These are phyloP conservation scores for Dromiciops gliroides DNA, from an alignment of 2,113 vertebrate genomes.

Conservation along the genomic window DNA sequence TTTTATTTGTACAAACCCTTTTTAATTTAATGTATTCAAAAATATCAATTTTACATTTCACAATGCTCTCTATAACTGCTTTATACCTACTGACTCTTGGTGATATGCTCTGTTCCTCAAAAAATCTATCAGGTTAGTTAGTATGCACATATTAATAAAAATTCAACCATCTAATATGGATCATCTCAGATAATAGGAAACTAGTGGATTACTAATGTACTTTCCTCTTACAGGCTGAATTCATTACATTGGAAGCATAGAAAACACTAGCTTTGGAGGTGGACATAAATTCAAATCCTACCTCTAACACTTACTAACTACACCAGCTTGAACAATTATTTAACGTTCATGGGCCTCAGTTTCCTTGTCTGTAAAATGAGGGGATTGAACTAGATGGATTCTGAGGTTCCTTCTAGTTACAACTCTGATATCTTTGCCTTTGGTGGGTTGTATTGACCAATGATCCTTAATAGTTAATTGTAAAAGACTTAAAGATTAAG, in stretches of 20 bases:
- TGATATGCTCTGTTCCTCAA: background rate
- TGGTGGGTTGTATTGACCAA: conserved; percentile 50
- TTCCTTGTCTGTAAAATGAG: background rate
- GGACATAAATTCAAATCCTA: background rate
- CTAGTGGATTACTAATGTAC: conserved; percentile 72
- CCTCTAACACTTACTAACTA: background rate
- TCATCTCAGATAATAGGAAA: conserved; percentile 77
- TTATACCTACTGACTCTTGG: background rate
- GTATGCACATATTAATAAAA: conserved; percentile 79
- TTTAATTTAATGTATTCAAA: background rate
- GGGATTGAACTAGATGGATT: background rate
- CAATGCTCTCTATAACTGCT: background rate
- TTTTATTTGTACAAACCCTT: background rate
- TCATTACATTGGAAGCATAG: background rate
- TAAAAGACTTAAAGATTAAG: background rate
- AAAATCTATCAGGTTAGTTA: background rate
- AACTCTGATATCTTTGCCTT: conserved; percentile 24
- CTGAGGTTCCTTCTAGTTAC: background rate
- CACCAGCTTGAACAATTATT: background rate
- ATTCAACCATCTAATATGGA: conserved; percentile 80
- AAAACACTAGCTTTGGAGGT: background rate
- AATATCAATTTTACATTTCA: background rate
- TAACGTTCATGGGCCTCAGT: background rate
- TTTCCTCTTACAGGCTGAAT: conserved; percentile 49
- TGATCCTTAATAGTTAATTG: background rate